Conservation (phyloP, 2,797 vertebrate genomes). For the Neosilurus mollespiculum region DNA sequence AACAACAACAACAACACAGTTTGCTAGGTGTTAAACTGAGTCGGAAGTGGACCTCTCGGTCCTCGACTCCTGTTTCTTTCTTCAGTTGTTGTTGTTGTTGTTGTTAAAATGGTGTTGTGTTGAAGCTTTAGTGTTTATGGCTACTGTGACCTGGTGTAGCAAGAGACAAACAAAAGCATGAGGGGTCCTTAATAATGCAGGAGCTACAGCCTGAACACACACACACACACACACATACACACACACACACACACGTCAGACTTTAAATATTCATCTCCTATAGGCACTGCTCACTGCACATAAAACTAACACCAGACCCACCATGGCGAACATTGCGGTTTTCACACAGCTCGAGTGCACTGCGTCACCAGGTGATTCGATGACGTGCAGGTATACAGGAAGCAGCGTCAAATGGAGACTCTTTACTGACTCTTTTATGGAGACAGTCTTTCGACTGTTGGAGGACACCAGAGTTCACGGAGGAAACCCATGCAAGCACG, state of each 20-base stretch:
- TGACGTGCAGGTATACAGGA: not conserved
- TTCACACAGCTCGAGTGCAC: not conserved
- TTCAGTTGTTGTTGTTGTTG: not conserved
- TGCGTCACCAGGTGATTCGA: not conserved
- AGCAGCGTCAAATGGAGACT: not conserved
- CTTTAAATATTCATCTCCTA: conserved; percentile 58
- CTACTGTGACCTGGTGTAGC: conserved; percentile 18
- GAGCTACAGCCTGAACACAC: conserved; percentile 45
- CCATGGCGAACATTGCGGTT: not conserved
- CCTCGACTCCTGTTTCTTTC: not conserved
- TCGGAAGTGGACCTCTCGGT: not conserved
- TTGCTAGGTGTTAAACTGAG: not conserved
- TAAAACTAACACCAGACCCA: not conserved
- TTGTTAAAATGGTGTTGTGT: not conserved
- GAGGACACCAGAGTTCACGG: too few species aligned
- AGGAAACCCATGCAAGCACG: too few species aligned
- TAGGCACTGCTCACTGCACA: conserved; percentile 42
- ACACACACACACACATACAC: conserved; percentile 25
- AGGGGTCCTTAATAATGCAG: conserved; percentile 56
- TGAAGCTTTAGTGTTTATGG: not conserved
- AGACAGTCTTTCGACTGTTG: too few species aligned
- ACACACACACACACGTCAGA: conserved; percentile 38
- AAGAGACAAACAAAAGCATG: conserved; percentile 2
- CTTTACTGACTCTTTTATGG: not conserved
- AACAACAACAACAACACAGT: not conserved